Evolutionary conservation across 2,888 invertebrate genomes (phyloP).

Genomic region (Lamproptera curius): DNA sequence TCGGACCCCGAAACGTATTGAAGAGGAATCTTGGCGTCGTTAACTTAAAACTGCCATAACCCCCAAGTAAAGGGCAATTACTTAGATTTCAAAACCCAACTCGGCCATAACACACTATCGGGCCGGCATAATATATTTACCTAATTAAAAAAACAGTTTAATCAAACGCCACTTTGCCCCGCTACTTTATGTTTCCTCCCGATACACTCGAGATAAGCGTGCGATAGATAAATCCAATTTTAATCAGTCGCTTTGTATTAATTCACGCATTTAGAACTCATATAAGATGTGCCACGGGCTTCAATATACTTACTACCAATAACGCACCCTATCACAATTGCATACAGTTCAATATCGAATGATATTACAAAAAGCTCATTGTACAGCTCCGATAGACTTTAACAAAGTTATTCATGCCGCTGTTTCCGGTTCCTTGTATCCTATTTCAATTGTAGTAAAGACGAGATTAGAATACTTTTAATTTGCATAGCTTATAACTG

Average conservation of each 20-base stretch:
- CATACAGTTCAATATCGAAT: background rate
- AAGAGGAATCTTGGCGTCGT: slow-evolving; percentile 36
- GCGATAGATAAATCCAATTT: background rate
- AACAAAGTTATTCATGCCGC: too few species aligned
- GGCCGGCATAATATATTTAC: slow-evolving; percentile 13
- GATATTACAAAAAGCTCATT: background rate
- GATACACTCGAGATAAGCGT: background rate
- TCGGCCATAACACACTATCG: slow-evolving; percentile 3
- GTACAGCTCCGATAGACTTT: too few species aligned
- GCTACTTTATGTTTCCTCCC: slow-evolving; percentile 14
- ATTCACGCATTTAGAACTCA: slow-evolving; percentile 7
- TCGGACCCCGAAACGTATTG: too few species aligned
- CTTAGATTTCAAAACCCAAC: slow-evolving; percentile 13
- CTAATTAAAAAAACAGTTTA: slow-evolving; percentile 17
- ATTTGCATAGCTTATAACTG: background rate
- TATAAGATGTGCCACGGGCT: background rate
- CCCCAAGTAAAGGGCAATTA: slow-evolving; percentile 8
- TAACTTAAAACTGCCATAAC: slow-evolving; percentile 24
- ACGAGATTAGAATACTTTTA: background rate
- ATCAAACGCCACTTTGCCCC: slow-evolving; percentile 2
- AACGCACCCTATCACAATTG: too few species aligned
- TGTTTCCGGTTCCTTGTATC: too few species aligned
- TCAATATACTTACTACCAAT: background rate
- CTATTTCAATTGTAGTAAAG: background rate
- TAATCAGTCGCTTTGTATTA: background rate